These are phyloP conservation scores for Bettongia penicillata DNA, from an alignment of 2,113 vertebrate genomes.

Conservation along the genomic window DNA sequence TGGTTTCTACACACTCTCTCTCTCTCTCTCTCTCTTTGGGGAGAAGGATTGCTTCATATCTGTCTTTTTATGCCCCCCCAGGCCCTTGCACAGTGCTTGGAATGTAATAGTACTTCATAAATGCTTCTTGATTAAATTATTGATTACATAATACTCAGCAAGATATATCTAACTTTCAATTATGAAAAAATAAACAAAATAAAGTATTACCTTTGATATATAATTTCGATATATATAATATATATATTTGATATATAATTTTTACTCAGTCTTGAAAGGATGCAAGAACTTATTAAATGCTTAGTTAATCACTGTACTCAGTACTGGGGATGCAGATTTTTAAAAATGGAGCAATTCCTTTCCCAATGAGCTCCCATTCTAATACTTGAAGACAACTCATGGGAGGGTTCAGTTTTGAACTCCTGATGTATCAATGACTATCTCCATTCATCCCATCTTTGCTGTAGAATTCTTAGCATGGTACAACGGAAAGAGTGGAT, in stretches of 20 bases:
- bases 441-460: neutral
- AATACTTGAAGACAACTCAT: neutral
- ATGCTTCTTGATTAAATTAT: neutral
- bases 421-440: neutral
- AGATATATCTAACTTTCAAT: constrained; percentile 4
- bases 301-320: neutral
- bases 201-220: neutral
- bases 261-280: neutral
- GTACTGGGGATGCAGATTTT: neutral
- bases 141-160: neutral
- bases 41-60: neutral
- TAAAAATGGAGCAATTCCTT: neutral
- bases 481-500: neutral
- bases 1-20: neutral
- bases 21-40: too few relatives aligned
- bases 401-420: neutral
- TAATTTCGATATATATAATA: neutral
- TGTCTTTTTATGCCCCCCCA: neutral
- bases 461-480: neutral
- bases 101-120: neutral
- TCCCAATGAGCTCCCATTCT: neutral
- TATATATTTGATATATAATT: neutral
- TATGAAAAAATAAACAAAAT: constrained; percentile 5
- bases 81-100: neutral
- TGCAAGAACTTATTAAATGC: neutral